A percentile compares a stretch with the other conserved stretches of the same genome.
Evolutionary conservation across 2,888 invertebrate genomes (phyloP).

Genomic region (Tinea pellionella): DNA sequence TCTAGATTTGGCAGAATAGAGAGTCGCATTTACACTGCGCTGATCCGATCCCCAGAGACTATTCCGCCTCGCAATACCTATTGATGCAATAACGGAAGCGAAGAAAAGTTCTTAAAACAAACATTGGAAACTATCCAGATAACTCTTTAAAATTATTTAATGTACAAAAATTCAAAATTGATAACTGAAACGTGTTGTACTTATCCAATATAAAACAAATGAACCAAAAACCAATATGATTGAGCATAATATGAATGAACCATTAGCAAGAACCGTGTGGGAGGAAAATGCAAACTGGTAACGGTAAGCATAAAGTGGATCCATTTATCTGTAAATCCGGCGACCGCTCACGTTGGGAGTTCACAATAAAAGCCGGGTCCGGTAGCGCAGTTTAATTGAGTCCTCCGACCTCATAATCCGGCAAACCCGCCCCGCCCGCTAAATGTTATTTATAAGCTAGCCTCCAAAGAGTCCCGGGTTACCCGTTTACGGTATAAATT

Average conservation of each 20-base stretch:
- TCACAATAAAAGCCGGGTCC: conserved; percentile 63
- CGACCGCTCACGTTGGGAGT: conserved; percentile 49
- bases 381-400: conserved; percentile 66
- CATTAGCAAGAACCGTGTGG: not conserved
- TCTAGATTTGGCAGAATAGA: not conserved
- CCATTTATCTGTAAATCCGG: conserved; percentile 61
- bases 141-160: no score
- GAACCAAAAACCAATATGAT: not conserved
- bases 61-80: not conserved
- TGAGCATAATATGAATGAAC: not conserved
- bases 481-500: conserved; percentile 31
- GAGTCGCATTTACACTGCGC: not conserved
- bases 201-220: not conserved
- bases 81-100: not conserved
- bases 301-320: conserved; percentile 38
- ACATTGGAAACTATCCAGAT: not conserved
- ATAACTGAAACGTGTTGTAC: no score
- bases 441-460: conserved; percentile 65
- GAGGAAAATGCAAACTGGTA: conserved; percentile 6
- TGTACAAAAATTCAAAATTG: no score
- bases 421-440: conserved; percentile 57
- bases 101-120: not conserved
- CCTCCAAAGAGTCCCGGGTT: conserved; percentile 24
- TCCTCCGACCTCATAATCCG: conserved; percentile 66
- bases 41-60: not conserved